A percentile compares a stretch with the other conserved stretches of the same genome.
phyloP scores from a whole-genome alignment of 1,140 invertebrate genomes.

The Chlorops oryzae region DNA sequence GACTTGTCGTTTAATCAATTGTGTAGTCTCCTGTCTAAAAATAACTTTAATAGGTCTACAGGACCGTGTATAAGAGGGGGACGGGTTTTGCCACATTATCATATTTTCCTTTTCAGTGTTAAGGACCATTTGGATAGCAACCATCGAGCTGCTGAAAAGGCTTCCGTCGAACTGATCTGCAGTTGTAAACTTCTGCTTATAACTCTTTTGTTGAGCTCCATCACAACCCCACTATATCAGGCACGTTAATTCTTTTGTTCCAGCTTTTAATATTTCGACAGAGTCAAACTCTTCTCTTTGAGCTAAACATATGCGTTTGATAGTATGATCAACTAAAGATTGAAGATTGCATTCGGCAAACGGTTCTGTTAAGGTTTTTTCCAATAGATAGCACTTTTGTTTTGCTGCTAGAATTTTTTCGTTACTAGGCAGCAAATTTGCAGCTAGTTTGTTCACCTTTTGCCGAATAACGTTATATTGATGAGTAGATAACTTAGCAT shows the following conservation, averaged over 20 bases:
- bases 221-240: background rate
- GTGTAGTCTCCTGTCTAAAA: too few relatives aligned
- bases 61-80: too few relatives aligned
- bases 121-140: background rate
- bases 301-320: background rate
- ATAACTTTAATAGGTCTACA: too few relatives aligned
- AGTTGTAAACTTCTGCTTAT: background rate
- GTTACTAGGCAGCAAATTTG: too few relatives aligned
- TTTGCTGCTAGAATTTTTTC: too few relatives aligned
- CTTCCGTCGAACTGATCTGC: background rate
- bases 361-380: background rate
- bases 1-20: background rate
- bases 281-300: too few relatives aligned
- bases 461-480: too few relatives aligned
- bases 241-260: background rate
- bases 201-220: background rate
- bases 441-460: too few relatives aligned
- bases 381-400: too few relatives aligned
- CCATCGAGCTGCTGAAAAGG: background rate
- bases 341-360: background rate
- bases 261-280: too few relatives aligned
- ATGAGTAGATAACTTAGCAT: too few relatives aligned
- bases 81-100: background rate
- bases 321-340: background rate
- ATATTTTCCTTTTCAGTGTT: background rate